phyloP scores from a whole-genome alignment of 2,888 invertebrate species.

The Urechis unicinctus region DNA sequence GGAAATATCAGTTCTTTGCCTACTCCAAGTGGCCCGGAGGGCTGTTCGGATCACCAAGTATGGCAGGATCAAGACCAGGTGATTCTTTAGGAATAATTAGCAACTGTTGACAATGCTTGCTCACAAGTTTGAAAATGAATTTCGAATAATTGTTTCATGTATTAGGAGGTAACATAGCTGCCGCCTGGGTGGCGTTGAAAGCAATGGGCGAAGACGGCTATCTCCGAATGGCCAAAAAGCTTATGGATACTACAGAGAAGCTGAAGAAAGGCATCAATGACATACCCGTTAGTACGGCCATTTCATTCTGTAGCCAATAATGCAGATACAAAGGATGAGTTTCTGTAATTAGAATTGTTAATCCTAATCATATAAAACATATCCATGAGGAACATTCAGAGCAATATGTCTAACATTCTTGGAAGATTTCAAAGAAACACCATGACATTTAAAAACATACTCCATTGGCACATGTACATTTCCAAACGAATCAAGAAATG shows the following conservation, averaged over 20 bases:
- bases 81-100: too few relatives aligned
- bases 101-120: too few relatives aligned
- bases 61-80: constrained; percentile 46
- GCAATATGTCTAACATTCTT: too few relatives aligned
- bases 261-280: constrained; percentile 31
- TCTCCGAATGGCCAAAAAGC: constrained; percentile 28
- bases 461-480: too few relatives aligned
- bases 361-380: too few relatives aligned
- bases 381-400: too few relatives aligned
- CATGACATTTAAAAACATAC: too few relatives aligned
- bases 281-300: constrained; percentile 25
- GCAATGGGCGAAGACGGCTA: constrained; percentile 39
- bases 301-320: not conserved
- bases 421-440: too few relatives aligned
- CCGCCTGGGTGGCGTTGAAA: constrained; percentile 40
- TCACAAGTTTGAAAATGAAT: not conserved
- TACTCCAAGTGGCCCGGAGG: constrained; percentile 47
- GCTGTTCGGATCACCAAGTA: constrained; percentile 42
- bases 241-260: constrained; percentile 36
- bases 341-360: too few relatives aligned
- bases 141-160: too few relatives aligned
- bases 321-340: too few relatives aligned
- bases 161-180: constrained; percentile 43
- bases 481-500: too few relatives aligned
- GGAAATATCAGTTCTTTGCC: constrained; percentile 41